These are phyloP conservation scores for Mesorhabditis spiculigera DNA, from an alignment of 2,888 invertebrate species.

Conservation along the genomic window DNA sequence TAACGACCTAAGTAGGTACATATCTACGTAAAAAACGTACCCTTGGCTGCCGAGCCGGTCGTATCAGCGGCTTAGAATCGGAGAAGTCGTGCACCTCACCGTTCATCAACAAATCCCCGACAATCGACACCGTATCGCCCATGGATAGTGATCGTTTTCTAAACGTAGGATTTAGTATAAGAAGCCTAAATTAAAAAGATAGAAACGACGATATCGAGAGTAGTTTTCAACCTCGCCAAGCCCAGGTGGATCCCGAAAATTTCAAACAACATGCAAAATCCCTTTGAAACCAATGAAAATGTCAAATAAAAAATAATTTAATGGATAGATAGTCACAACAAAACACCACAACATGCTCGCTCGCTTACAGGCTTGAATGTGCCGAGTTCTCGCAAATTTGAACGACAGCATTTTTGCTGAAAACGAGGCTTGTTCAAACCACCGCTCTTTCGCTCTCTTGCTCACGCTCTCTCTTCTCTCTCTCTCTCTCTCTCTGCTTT, in stretches of 20 bases:
- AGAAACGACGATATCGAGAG: neutral
- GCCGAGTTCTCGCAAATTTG: neutral
- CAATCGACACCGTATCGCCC: conserved; percentile 24
- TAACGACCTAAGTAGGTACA: no score
- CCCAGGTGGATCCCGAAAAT: no score
- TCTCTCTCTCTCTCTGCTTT: neutral
- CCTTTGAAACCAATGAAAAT: conserved; percentile 7
- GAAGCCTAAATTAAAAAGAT: conserved; percentile 1
- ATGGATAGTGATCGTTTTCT: conserved; percentile 41
- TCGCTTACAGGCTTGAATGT: conserved; percentile 3
- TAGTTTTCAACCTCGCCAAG: neutral
- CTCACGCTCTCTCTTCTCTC: neutral
- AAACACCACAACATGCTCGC: no score
- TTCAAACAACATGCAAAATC: neutral
- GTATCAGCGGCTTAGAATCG: conserved; percentile 9
- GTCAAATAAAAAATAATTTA: neutral
- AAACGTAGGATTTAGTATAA: conserved; percentile 23
- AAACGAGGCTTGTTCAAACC: neutral
- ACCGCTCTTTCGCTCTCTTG: neutral
- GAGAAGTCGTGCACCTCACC: neutral
- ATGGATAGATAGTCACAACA: no score
- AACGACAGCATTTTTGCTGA: neutral
- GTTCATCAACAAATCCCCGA: conserved; percentile 3
- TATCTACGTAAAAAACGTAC: neutral
- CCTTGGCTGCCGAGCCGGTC: conserved; percentile 5